Evolutionary conservation across 2,888 invertebrate species (phyloP).

Genomic region (Callosobruchus maculatus): DNA sequence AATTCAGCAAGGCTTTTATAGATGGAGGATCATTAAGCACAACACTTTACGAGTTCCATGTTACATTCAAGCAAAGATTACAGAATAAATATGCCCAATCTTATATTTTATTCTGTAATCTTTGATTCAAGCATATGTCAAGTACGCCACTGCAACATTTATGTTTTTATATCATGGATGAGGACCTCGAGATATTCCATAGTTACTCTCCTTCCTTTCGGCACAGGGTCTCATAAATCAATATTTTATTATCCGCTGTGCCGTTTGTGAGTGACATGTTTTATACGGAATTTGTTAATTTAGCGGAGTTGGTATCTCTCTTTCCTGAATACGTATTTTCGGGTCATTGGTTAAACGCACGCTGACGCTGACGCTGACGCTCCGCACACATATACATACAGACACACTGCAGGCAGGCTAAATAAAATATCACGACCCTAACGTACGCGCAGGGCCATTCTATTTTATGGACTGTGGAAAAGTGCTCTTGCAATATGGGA

Average conservation of each 20-base stretch:
- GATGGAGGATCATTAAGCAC: too few relatives aligned
- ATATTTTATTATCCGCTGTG: conserved; percentile 42
- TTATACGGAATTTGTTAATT: conserved; percentile 33
- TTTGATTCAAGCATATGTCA: background rate
- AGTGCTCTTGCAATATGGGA: conserved; percentile 41
- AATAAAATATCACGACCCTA: conserved; percentile 44
- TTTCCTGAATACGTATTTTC: conserved; percentile 41
- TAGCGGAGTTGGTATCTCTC: conserved; percentile 29
- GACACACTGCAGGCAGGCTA: conserved; percentile 36
- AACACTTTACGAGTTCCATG: too few relatives aligned
- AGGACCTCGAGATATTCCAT: conserved; percentile 25
- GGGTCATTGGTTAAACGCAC: conserved; percentile 43
- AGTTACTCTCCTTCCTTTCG: conserved; percentile 36
- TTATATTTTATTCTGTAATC: too few relatives aligned
- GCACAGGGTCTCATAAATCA: conserved; percentile 35
- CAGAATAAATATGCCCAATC: too few relatives aligned
- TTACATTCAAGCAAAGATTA: too few relatives aligned
- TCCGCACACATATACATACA: background rate
- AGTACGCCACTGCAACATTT: background rate
- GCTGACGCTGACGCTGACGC: conserved; percentile 12
- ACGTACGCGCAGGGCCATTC: conserved; percentile 29
- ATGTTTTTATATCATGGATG: conserved; percentile 23
- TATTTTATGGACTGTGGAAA: conserved; percentile 43
- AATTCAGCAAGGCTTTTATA: too few relatives aligned
- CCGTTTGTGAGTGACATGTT: conserved; percentile 40